Base-by-base conservation (phyloP, 2,113 vertebrate species). In the Eclectus roratus region DNA sequence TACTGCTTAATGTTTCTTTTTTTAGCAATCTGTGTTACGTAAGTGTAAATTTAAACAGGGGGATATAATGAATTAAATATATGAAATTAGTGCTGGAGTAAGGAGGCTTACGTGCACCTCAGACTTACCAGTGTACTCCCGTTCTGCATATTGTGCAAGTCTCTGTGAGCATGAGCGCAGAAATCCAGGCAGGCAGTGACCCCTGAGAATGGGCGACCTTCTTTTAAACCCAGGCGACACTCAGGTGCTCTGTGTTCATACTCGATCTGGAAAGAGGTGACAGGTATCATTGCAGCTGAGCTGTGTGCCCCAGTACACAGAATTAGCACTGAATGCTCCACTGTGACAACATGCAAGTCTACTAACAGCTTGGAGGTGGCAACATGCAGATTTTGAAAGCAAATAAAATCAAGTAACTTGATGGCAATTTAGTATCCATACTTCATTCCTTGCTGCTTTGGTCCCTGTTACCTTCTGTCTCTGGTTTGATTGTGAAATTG, bases 101-200 rank as follows among this genome's bases (percentile, higher is more conserved):
- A 74, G 64, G 79, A 58, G 17, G 77, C 77, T 73, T 63, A 1
- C 17, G 9, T 8, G n/a, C 27, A 8, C 33, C 37, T 7, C 4
- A 4, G 74, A 85, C 99, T 98, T 97, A 99, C 99, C 98, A 99
- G 95, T 44, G 99, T 99, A 72, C 99, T 99, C 73, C 99, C 99
- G 0, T 99, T 99, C 77, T 98, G 98, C 99, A 99, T 99, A 89
- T 99, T 99, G 97, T 99, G 99, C 86, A 99, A 97, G 95, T 99
- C 99, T 96, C 99, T 98, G 88, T 99, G 99, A 91, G 99, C 98
- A 15, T 99, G 99, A 80, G 99, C 99, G 49, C 99, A 99, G 91
- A 99, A 99, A 95, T 99, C 99, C 89, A 99, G 90, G 95, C 99
- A 99, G 31, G 99, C 99, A 10, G 99, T 99, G 94, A 99, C 99